A percentile compares a stretch with the other conserved stretches of the same genome.
phyloP scores from a whole-genome alignment of 2,888 invertebrate genomes.

The Himalopsyche kuldschensis region DNA sequence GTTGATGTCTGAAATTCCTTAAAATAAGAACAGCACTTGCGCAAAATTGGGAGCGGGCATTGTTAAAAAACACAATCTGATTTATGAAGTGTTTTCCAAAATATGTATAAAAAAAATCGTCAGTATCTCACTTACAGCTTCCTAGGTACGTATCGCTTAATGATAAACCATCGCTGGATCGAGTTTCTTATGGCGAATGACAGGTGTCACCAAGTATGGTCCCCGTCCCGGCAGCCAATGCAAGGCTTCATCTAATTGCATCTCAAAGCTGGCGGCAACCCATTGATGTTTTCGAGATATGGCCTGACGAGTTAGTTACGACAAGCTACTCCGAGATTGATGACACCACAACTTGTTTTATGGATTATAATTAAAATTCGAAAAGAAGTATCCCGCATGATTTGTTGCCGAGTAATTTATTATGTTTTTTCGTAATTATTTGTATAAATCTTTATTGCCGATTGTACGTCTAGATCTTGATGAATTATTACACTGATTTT shows the following conservation, averaged over 20 bases:
- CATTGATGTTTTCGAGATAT: neutral
- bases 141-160: neutral
- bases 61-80: too few relatives aligned
- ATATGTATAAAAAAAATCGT: too few relatives aligned
- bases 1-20: too few relatives aligned
- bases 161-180: neutral
- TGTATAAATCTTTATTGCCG: neutral
- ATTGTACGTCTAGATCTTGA: neutral
- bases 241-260: slow-evolving; percentile 29
- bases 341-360: neutral
- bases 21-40: too few relatives aligned
- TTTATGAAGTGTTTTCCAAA: too few relatives aligned
- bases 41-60: too few relatives aligned
- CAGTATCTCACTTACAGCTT: neutral
- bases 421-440: neutral
- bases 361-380: neutral
- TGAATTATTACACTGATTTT: neutral
- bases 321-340: neutral
- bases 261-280: slow-evolving; percentile 5
- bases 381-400: neutral
- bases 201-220: slow-evolving; percentile 12
- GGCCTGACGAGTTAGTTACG: neutral
- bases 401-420: neutral
- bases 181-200: slow-evolving; percentile 8
- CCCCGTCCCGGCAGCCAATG: slow-evolving; percentile 11